phyloP scores from a whole-genome alignment of 2,797 vertebrate species.

The Melanotaenia pygmaea region DNA sequence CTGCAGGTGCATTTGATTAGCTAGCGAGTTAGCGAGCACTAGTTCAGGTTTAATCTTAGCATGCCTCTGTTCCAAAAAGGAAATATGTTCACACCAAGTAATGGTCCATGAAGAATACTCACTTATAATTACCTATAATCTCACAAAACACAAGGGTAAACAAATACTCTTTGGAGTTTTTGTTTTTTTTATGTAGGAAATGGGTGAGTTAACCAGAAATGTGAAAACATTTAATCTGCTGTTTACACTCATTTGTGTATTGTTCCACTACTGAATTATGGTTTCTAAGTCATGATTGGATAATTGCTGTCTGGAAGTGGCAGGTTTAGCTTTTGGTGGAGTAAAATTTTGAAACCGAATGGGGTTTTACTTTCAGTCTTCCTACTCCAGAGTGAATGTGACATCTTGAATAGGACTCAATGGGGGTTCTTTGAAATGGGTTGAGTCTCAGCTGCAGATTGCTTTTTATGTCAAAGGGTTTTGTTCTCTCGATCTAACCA shows the following conservation, averaged over 20 bases:
- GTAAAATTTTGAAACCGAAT: slow-evolving; percentile 10
- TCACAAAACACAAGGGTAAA: no score
- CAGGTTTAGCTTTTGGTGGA: not conserved
- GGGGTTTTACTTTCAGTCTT: not conserved
- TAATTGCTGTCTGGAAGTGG: not conserved
- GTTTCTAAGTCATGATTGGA: not conserved
- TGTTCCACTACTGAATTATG: not conserved
- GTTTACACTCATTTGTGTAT: not conserved
- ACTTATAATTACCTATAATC: no score
- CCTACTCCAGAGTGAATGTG: not conserved
- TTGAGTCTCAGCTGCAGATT: slow-evolving; percentile 40
- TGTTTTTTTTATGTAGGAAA: not conserved
- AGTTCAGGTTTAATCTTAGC: not conserved
- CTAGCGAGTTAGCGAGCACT: not conserved
- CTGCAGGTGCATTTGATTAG: not conserved
- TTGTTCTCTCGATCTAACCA: slow-evolving; percentile 64
- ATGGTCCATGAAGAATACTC: not conserved
- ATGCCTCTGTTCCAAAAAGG: not conserved
- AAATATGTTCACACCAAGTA: not conserved
- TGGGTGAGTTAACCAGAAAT: not conserved
- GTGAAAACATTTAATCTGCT: no score
- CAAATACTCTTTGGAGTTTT: not conserved
- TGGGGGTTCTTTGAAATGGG: slow-evolving; percentile 10
- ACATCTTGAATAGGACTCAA: slow-evolving; percentile 25
- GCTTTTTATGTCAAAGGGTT: slow-evolving; percentile 42